Evolutionary conservation across 2,113 vertebrate genomes (phyloP), one percentile per base, ranked within the genome.

Genomic region (Seriola aureovittata): DNA sequence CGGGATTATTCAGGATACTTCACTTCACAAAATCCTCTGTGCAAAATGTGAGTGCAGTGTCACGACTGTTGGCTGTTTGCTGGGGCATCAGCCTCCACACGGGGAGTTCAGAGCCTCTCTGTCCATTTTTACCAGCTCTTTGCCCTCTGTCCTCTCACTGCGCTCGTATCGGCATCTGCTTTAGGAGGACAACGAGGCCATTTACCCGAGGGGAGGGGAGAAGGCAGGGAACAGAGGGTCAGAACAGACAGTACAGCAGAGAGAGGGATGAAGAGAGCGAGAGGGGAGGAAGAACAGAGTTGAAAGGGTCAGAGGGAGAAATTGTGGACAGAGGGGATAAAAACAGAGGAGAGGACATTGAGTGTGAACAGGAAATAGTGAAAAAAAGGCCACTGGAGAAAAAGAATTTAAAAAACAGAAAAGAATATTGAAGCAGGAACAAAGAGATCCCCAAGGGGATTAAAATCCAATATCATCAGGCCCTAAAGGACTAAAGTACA

Each of bases 341-440:
- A 87, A 87, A 23, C 2, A 71, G 38, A 32, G 46, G 44, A 68
- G 64, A n/a, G 46, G 67, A 78, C 57, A 79, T 60, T 25, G 60
- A 81, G 79, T 75, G 58, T 63, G 48, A 80, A 44, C 60, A 55
- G 73, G 80, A 89, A 73, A 79, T 38, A 1, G 40, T 44, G 54
- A 21, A 73, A 71, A 78, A 60, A 8, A 40, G 32, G 25, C 76
- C 34, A 76, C 38, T 12, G 36, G 74, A 71, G 44, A 21, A n/a
- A 34, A 21, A 66, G 71, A 72, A 82, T 75, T 57, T 19, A 64
- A 14, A 86, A 78, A 86, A 73, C 19, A 4, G 62, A 8, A 16
- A 46, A 55, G 44, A 88, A 77, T 78, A 89, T 76, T 89, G 76
- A 92, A 81, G 25, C 36, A 76, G 63, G 82, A 83, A 74, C 16